Conservation (phyloP, 1,140 invertebrate genomes). For the Ips typographus region DNA sequence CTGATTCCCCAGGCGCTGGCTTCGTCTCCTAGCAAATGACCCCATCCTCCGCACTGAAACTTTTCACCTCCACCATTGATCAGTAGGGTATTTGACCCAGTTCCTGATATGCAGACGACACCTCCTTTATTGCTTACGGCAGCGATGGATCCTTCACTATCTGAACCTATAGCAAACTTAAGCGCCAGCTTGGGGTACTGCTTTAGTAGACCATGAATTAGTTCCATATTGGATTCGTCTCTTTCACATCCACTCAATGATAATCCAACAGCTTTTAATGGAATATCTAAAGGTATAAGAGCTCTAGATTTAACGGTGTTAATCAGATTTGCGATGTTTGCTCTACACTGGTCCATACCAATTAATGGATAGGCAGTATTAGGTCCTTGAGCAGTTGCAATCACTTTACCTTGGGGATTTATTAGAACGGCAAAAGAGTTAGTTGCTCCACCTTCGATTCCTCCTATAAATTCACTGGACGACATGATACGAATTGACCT, state of each 20-base stretch:
- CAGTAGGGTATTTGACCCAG: slow-evolving; percentile 87
- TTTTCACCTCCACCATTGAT: slow-evolving; percentile 81
- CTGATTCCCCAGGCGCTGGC: slow-evolving; percentile 90
- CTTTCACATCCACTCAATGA: slow-evolving; percentile 88
- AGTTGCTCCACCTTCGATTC: slow-evolving; percentile 67
- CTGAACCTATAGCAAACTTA: slow-evolving; percentile 72
- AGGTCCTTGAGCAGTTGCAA: slow-evolving; percentile 66
- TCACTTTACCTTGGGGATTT: slow-evolving; percentile 66
- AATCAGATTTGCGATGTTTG: slow-evolving; percentile 74
- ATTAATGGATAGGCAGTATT: slow-evolving; percentile 85
- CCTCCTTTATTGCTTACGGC: slow-evolving; percentile 77
- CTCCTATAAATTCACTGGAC: slow-evolving; percentile 20
- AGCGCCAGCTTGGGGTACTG: slow-evolving; percentile 65
- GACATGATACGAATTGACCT: no score
- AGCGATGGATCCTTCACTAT: slow-evolving; percentile 82
- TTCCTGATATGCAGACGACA: slow-evolving; percentile 92
- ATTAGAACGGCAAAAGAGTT: slow-evolving; percentile 77
- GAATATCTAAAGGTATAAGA: slow-evolving; percentile 59
- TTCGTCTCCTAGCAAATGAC: slow-evolving; percentile 92
- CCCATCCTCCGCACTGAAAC: slow-evolving; percentile 92
- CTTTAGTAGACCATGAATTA: slow-evolving; percentile 63
- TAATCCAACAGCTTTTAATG: slow-evolving; percentile 74
- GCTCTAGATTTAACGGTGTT: slow-evolving; percentile 67
- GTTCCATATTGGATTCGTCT: slow-evolving; percentile 70
- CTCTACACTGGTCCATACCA: slow-evolving; percentile 74